These are phyloP conservation scores for Julus scandinavius DNA, from an alignment of 2,888 invertebrate species.

Conservation along the genomic window DNA sequence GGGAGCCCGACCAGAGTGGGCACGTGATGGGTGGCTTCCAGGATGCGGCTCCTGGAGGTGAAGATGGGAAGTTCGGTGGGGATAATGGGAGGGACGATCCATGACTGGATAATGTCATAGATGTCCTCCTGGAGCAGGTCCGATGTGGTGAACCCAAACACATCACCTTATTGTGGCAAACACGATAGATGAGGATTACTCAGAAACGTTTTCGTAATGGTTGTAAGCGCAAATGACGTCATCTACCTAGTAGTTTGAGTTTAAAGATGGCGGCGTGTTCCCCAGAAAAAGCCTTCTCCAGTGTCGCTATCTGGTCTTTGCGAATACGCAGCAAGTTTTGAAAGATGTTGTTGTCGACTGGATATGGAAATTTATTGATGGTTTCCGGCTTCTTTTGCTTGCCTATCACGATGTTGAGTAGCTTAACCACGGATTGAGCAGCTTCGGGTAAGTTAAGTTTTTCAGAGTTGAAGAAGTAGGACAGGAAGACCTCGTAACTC, in stretches of 20 bases:
- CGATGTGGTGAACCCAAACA: not conserved
- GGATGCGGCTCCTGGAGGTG: not conserved
- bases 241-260: not conserved
- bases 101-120: conserved; percentile 34
- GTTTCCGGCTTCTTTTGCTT: not conserved
- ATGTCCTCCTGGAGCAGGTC: conserved; percentile 37
- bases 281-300: not conserved
- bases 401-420: conserved; percentile 8
- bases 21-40: conserved; percentile 9
- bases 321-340: not conserved
- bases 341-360: not conserved
- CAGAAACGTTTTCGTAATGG: not conserved
- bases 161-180: conserved; percentile 13
- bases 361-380: conserved; percentile 10
- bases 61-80: not conserved
- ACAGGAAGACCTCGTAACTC: conserved; percentile 37
- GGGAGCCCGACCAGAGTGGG: conserved; percentile 25
- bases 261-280: conserved; percentile 18
- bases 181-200: not conserved
- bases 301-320: not conserved
- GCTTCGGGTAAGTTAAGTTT: conserved; percentile 1
- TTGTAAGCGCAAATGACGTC: not conserved
- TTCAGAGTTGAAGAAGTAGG: conserved; percentile 26
- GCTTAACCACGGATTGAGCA: not conserved
- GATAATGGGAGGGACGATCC: not conserved